Base-by-base conservation (phyloP, 1,140 invertebrate genomes). In the Drosophila equinoxialis region DNA sequence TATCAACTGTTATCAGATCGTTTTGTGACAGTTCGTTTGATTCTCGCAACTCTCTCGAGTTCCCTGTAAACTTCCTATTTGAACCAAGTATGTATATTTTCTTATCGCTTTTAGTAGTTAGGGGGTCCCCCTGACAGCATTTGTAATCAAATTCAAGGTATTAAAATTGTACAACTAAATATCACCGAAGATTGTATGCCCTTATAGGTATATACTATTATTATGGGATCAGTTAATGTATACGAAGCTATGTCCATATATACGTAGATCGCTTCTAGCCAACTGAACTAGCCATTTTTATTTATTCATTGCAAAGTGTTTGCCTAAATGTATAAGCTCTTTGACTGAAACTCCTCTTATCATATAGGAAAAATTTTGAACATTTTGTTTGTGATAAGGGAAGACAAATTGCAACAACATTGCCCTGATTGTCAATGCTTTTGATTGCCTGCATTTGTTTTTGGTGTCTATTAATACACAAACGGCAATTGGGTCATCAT, bases 401-500 rank as follows among this genome's bases (percentile, higher is more conserved):
- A 72, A 76, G 75, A 76, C 68, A 60, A 51, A 76, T 42, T 64
- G 71, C 45, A 51, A 68, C 74, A 68, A 55, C 17, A 10, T 11
- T 11, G 39, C 41, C 7, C 17, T 13, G 30, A n/a, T 37, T 33
- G 65, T 35, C 57, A 60, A 48, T 6, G 17, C 35, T 51, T 20
- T 10, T 48, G 65, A 30, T 14, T 58, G 71, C 58, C 51, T 48
- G 65, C 61, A 51, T 75, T 75, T 48, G 60, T 51, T 7, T 75
- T 75, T 48, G 60, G 59, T 7, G 13, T 17, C 55, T 76, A 76
- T 76, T 69, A 76, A 76, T 76, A 76, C 74, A 75, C 72, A 42
- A 75, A 69, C 65, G 72, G 72, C 68, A 76, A 76, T 76, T 76
- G 65, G 74, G 72, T 54, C 65, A 76, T 54, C 65, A 76, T 62